Conservation (phyloP, 2,888 invertebrate species). For the Drosophila fulvimacula region DNA sequence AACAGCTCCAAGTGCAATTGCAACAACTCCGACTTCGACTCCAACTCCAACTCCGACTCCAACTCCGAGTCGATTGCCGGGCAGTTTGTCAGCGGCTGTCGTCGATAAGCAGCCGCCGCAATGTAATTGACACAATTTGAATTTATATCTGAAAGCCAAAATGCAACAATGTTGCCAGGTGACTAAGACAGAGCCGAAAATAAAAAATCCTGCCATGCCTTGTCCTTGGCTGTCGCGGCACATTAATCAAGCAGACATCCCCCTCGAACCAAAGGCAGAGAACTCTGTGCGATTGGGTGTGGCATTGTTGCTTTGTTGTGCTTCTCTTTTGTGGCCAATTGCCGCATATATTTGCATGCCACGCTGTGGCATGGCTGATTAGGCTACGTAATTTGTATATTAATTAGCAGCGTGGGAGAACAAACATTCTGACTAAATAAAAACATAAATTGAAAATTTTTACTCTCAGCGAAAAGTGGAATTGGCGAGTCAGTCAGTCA, state of each 20-base stretch:
- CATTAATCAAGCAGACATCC: constrained; percentile 71
- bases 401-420: constrained; percentile 66
- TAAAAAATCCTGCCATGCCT: constrained; percentile 51
- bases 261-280: constrained; percentile 26
- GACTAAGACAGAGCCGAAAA: constrained; percentile 62
- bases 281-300: constrained; percentile 43
- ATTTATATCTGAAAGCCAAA: constrained; percentile 66
- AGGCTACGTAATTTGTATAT: constrained; percentile 71
- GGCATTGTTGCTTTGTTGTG: constrained; percentile 20
- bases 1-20: constrained; percentile 57
- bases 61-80: constrained; percentile 25
- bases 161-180: constrained; percentile 47
- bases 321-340: constrained; percentile 50
- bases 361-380: constrained; percentile 42
- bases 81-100: constrained; percentile 71
- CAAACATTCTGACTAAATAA: constrained; percentile 40
- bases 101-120: constrained; percentile 71
- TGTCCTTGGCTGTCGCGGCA: constrained; percentile 75
- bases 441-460: constrained; percentile 55
- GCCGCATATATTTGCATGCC: constrained; percentile 57
- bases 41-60: background rate
- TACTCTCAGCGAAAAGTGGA: background rate
- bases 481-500: constrained; percentile 7
- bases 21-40: constrained; percentile 19
- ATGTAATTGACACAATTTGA: constrained; percentile 81